Evolutionary conservation across 2,797 vertebrate species (phyloP).

Genomic region (Coregonus suidteri): DNA sequence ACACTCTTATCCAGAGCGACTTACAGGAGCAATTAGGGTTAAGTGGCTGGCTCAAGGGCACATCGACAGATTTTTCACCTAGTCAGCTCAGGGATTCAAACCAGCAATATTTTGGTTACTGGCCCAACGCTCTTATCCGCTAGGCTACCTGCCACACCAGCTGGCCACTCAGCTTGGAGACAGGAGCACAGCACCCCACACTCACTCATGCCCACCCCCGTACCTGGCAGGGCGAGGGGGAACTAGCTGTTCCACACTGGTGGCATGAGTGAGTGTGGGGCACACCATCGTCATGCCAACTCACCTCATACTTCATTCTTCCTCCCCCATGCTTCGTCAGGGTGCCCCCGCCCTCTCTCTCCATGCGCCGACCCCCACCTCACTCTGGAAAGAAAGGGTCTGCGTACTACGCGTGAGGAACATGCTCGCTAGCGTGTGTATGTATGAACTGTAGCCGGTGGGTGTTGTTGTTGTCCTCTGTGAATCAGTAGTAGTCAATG

Average conservation of each 20-base stretch:
- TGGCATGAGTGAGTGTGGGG: too few species aligned
- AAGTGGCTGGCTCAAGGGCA: too few species aligned
- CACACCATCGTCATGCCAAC: constrained; percentile 39
- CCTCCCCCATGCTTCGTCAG: constrained; percentile 70
- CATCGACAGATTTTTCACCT: too few species aligned
- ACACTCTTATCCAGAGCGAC: too few species aligned
- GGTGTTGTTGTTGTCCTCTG: constrained; percentile 49
- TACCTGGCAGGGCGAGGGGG: not conserved
- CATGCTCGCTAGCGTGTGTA: constrained; percentile 43
- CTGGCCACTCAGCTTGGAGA: too few species aligned
- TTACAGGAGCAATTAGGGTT: too few species aligned
- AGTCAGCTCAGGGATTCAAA: too few species aligned
- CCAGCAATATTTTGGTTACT: too few species aligned
- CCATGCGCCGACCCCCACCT: constrained; percentile 59
- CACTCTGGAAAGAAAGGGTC: constrained; percentile 70
- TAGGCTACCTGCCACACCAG: too few species aligned
- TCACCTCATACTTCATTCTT: constrained; percentile 65
- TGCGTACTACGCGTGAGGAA: constrained; percentile 72
- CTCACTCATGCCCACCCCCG: not conserved
- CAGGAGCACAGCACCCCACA: not conserved
- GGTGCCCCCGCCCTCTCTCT: constrained; percentile 68
- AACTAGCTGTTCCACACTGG: not conserved
- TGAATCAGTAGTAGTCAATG: not conserved
- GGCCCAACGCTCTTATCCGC: too few species aligned
- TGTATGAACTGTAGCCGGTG: constrained; percentile 56